Evolutionary conservation across 2,888 invertebrate genomes (phyloP), one percentile per base, ranked within the genome.

Genomic region (Eumacrocentrus americanus): DNA sequence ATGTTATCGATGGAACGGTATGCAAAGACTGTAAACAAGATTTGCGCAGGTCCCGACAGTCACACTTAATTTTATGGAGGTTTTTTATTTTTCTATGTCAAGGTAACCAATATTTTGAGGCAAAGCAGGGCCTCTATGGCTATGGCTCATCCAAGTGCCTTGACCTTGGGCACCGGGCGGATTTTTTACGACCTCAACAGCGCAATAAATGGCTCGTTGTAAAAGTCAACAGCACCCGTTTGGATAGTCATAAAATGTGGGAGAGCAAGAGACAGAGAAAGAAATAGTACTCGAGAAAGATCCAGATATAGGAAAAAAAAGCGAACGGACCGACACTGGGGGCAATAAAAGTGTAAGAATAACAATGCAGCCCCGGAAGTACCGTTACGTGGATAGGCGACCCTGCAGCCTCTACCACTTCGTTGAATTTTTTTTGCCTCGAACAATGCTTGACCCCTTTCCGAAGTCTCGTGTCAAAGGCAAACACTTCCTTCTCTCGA

Each of bases 211-310:
- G 67, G 62, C 60, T 69, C 71, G 63, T 67, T 69, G 72, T 72
- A 69, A 72, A 72, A 72, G 68, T 72, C 72, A 70, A 72, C 63
- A 64, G 69, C 68, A 72, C 67, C 72, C 74, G 72, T 71, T 73
- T 69, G 70, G 72, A 76, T 70, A 62, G 69, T 70, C 71, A 71
- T 74, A 74, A 74, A 78, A 63, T 56, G 38, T 29, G 14, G 59
- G 62, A 60, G 57, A 60, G 40, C 51, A 56, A 46, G 50, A 65
- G 63, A 61, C 57, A 63, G 63, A n/a, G 62, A 66, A 63, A 63
- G 59, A 59, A 22, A 61, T 35, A 59, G 46, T 40, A 59, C 34
- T 56, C 56, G 61, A 44, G 38, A 35, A 40, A 25, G 46, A 59
- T 23, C 11, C 16, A 38, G 47, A 22, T n/a, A n/a, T n/a, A 52